phyloP scores from a whole-genome alignment of 2,113 vertebrate species.

The Strigops habroptila region DNA sequence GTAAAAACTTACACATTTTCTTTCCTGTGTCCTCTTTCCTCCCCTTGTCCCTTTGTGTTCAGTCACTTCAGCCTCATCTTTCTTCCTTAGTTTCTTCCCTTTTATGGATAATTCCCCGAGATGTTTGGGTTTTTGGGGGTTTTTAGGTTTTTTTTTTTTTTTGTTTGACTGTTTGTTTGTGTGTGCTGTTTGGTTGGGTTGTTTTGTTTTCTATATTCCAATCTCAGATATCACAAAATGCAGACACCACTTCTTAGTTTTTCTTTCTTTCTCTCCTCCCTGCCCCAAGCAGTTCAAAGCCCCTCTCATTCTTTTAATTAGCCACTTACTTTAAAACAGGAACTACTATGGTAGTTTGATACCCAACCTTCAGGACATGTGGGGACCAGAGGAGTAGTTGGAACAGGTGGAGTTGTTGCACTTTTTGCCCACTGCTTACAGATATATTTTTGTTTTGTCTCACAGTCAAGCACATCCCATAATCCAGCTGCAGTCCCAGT shows the following conservation, averaged over 20 bases:
- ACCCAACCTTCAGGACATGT: conserved; percentile 80
- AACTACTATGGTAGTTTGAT: not conserved
- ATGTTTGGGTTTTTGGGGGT: too few relatives aligned
- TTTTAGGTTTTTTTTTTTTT: not conserved
- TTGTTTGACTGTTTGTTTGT: too few relatives aligned
- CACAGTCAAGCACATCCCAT: conserved; percentile 87
- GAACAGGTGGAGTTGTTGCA: conserved; percentile 68
- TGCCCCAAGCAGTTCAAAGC: not conserved
- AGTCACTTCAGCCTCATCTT: not conserved
- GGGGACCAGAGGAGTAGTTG: conserved; percentile 71
- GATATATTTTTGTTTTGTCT: conserved; percentile 85
- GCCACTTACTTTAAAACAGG: conserved; percentile 83
- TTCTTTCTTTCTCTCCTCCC: fast-evolving
- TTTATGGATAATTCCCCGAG: not conserved
- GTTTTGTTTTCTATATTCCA: not conserved
- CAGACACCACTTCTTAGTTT: not conserved
- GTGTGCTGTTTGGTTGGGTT: too few relatives aligned
- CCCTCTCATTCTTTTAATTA: not conserved
- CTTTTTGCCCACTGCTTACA: conserved; percentile 85
- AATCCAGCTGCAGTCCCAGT: conserved; percentile 86
- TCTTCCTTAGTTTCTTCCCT: not conserved
- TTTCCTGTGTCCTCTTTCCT: not conserved
- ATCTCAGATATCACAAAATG: not conserved
- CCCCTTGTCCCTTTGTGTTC: not conserved
- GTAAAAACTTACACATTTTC: not conserved